Evolutionary conservation across 1,140 invertebrate species (phyloP).

Genomic region (Brevipalpus yothersi): DNA sequence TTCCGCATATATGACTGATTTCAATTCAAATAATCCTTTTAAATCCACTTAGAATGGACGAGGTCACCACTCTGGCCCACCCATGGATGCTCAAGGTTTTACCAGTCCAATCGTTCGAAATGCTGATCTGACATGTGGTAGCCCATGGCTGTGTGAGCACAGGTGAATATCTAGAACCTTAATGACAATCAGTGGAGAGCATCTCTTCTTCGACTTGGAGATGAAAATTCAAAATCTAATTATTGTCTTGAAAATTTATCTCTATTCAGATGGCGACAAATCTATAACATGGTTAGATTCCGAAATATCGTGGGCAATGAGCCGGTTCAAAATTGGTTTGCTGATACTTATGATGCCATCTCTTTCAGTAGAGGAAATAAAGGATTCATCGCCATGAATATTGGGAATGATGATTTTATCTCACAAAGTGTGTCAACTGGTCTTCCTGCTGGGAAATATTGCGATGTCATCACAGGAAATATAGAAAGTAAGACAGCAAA

Average conservation of each 20-base stretch:
- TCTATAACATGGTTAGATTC: slow-evolving; percentile 52
- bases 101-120: not conserved
- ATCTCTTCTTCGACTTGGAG: not conserved
- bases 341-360: slow-evolving; percentile 42
- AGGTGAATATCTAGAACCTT: not conserved
- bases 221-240: slow-evolving; percentile 1
- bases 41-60: not conserved
- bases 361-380: slow-evolving; percentile 41
- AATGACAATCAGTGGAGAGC: not conserved
- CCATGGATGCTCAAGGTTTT: not conserved
- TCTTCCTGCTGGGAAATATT: slow-evolving; percentile 48
- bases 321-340: slow-evolving; percentile 33
- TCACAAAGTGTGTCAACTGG: slow-evolving; percentile 29
- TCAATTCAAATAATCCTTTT: not conserved
- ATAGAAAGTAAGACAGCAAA: slow-evolving; percentile 20
- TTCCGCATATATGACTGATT: not conserved
- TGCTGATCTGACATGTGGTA: not conserved
- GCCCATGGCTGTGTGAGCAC: not conserved
- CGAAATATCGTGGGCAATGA: slow-evolving; percentile 31
- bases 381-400: slow-evolving; percentile 46
- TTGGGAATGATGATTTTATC: slow-evolving; percentile 11
- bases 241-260: slow-evolving; percentile 59
- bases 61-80: not conserved
- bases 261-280: slow-evolving; percentile 38
- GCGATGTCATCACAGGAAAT: slow-evolving; percentile 56